These are phyloP conservation scores for Pristionchus mayeri DNA, from an alignment of 2,888 invertebrate species.

Conservation along the genomic window DNA sequence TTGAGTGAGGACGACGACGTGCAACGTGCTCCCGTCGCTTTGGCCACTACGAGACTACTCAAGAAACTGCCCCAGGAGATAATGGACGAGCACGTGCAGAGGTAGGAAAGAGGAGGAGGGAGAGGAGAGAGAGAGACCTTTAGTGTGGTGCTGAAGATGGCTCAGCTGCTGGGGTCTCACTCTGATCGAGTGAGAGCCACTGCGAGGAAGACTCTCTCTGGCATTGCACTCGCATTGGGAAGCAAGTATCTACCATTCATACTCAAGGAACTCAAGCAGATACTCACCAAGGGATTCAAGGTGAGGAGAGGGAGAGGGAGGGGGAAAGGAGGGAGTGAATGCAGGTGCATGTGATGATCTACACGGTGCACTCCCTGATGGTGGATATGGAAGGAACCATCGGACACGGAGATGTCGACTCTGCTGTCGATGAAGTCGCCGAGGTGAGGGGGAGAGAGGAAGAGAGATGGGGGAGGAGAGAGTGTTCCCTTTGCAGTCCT, in stretches of 20 bases:
- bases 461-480: background rate
- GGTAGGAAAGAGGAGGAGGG: conserved; percentile 80
- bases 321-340: background rate
- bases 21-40: conserved; percentile 89
- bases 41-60: conserved; percentile 91
- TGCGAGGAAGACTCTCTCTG: conserved; percentile 91
- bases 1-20: conserved; percentile 86
- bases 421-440: conserved; percentile 85
- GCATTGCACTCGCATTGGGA: conserved; percentile 89
- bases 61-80: conserved; percentile 85
- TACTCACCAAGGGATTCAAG: conserved; percentile 91
- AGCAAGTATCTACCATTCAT: conserved; percentile 86
- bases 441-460: conserved; percentile 79
- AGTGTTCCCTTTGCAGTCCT: conserved; percentile 80
- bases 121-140: conserved; percentile 21
- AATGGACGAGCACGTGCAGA: conserved; percentile 76
- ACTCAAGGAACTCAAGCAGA: conserved; percentile 86
- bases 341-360: conserved; percentile 89
- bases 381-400: conserved; percentile 81
- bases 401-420: conserved; percentile 86
- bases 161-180: conserved; percentile 90
- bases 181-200: conserved; percentile 83
- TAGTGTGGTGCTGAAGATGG: conserved; percentile 82
- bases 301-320: conserved; percentile 64
- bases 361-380: conserved; percentile 89